Evolutionary conservation across 1,140 invertebrate genomes (phyloP), one percentile per base, ranked within the genome.

Genomic region (Tetramorium parvispinum): DNA sequence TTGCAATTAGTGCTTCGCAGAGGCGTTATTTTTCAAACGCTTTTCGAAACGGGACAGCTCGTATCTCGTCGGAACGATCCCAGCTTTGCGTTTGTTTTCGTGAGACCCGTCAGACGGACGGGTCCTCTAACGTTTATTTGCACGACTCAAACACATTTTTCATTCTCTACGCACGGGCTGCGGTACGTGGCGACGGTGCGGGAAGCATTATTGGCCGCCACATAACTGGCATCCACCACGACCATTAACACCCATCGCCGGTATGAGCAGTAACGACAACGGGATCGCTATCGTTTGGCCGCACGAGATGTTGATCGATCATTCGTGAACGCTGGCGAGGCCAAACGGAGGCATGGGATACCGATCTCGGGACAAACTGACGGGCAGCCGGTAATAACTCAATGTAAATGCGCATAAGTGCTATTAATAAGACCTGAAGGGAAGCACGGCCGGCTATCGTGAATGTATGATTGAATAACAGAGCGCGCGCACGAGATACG

Each of bases 261-360:
- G 61, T 65, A 40, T 66, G 71, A 65, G 71, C 63, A 88, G 73
- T 49, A 8, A 16, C 81, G 77, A 32, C 51, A 11, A 53, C 40
- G 32, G 43, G 70, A 81, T 89, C 66, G 59, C 49, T 85, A 89
- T 79, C 86, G 55, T 32, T 66, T 27, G 55, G 76, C 76, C 51
- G 40, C 66, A 10, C 83, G 53, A 85, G 83, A 85, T 81, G 37
- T 57, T 63, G 75, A 88, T 88, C 87, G 65, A 88, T 85, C 86
- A 65, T 71, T 65, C 55, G 46, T 51, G 70, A 85, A 46, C 59
- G n/a, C 16, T 37, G 32, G 32, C 37, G 68, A 61, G 37, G n/a
- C 77, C 27, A 55, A 79, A 40, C 51, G n/a, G 11, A 37, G 77
- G 37, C 63, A 21, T 53, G 13, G 77, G 46, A 53, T 79, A 57